Conservation (phyloP, 1,140 invertebrate species). For the Dysdera silvatica region DNA sequence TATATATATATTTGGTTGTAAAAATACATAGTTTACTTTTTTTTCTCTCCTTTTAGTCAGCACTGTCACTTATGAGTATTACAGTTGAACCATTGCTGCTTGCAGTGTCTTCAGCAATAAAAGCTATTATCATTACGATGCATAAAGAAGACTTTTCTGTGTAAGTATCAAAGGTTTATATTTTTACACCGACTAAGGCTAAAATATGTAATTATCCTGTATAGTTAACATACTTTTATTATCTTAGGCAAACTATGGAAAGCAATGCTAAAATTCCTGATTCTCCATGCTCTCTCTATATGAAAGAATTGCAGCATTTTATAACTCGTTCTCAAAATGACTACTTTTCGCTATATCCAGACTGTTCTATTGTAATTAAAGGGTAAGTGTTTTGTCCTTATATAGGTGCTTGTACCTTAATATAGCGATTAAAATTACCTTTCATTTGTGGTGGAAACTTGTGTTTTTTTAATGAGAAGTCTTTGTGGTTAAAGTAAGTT, state of each 20-base stretch:
- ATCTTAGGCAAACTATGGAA: too few species aligned
- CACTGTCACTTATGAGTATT: slow-evolving; percentile 4
- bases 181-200: too few species aligned
- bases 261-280: too few species aligned
- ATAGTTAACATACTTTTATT: too few species aligned
- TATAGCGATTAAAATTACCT: too few species aligned
- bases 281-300: slow-evolving; percentile 74
- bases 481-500: too few species aligned
- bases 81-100: slow-evolving; percentile 54
- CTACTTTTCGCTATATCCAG: slow-evolving; percentile 65
- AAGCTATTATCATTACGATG: slow-evolving; percentile 83
- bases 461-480: too few species aligned
- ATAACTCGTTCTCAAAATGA: slow-evolving; percentile 63
- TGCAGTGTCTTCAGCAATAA: slow-evolving; percentile 74
- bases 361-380: slow-evolving; percentile 57
- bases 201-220: too few species aligned
- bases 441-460: too few species aligned
- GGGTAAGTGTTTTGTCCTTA: slow-evolving; percentile 47
- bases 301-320: slow-evolving; percentile 86
- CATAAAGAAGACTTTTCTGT: slow-evolving; percentile 75
- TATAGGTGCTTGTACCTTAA: too few species aligned
- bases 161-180: slow-evolving; percentile 47
- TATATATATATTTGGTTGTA: too few species aligned
- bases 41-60: neutral
- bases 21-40: too few species aligned